Conservation (phyloP, 1,140 invertebrate genomes). For the Penaeus japonicus region DNA sequence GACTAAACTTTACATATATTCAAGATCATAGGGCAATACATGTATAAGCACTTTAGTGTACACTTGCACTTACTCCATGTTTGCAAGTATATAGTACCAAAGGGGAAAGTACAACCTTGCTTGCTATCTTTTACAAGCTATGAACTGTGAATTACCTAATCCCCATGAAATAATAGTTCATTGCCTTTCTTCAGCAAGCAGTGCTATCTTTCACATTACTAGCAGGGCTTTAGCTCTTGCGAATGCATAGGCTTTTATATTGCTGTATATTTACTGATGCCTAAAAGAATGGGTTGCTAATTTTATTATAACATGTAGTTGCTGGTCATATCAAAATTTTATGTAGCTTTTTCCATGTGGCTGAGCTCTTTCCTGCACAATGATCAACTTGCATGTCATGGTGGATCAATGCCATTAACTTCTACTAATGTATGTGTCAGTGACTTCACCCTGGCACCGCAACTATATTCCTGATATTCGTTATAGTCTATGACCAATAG, state of each 20-base stretch:
- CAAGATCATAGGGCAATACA: no score
- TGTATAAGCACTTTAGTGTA: no score
- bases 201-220: not conserved
- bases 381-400: constrained; percentile 33
- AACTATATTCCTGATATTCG: no score
- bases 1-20: no score
- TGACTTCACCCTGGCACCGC: no score
- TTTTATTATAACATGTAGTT: constrained; percentile 29
- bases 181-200: not conserved
- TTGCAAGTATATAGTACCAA: no score
- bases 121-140: not conserved
- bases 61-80: no score
- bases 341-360: constrained; percentile 50
- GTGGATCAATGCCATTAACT: no score
- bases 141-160: not conserved
- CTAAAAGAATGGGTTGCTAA: constrained; percentile 13
- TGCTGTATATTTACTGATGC: constrained; percentile 13
- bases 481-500: no score
- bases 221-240: not conserved
- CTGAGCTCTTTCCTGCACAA: constrained; percentile 46
- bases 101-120: no score
- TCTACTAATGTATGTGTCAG: no score
- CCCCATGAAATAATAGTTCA: not conserved
- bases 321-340: constrained; percentile 41
- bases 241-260: constrained; percentile 20